These are phyloP conservation scores for Dipodomys spectabilis DNA, from an alignment of 2,113 vertebrate genomes.

Conservation along the genomic window DNA sequence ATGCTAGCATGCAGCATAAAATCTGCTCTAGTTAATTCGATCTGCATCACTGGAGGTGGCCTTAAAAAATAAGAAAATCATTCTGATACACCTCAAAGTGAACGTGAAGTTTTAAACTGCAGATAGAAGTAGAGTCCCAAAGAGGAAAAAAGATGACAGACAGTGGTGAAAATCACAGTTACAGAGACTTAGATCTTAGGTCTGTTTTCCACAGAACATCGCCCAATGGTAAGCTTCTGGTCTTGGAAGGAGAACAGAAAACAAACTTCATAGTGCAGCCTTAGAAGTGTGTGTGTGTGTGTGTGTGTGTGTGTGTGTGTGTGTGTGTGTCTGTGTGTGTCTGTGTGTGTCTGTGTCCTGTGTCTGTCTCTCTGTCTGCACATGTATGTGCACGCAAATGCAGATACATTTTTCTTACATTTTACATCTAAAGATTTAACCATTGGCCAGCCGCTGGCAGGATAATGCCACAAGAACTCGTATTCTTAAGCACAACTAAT, in stretches of 20 bases:
- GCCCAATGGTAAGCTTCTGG: background rate
- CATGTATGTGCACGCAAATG: background rate
- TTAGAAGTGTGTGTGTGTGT: background rate
- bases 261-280: background rate
- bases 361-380: too few relatives aligned
- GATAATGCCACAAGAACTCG: background rate
- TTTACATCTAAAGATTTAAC: conserved; percentile 46
- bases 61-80: background rate
- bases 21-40: background rate
- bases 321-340: background rate
- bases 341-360: background rate
- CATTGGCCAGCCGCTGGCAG: background rate
- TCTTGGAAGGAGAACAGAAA: conserved; percentile 22
- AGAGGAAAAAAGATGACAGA: background rate
- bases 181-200: background rate
- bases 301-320: background rate
- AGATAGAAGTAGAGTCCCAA: background rate
- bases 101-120: background rate
- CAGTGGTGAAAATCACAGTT: background rate
- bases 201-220: background rate
- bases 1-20: background rate
- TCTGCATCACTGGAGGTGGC: background rate
- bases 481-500: conserved; percentile 7
- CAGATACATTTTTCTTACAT: background rate
- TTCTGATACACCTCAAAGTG: background rate